Evolutionary conservation across 2,797 vertebrate genomes (phyloP).

Genomic region (Sebastes iracundus): DNA sequence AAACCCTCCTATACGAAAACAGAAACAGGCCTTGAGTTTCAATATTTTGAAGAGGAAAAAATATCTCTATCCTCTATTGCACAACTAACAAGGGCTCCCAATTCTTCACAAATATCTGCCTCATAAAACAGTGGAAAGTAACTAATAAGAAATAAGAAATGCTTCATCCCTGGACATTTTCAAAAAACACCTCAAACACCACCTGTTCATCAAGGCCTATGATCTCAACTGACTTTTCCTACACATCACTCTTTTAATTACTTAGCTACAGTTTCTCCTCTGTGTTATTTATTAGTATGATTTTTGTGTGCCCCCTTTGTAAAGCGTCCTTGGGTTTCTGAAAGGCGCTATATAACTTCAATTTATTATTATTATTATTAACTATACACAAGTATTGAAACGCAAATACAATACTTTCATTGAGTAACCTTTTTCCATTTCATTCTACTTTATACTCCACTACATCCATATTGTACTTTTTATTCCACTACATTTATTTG

Average conservation of each 20-base stretch:
- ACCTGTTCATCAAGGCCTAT: too few relatives aligned
- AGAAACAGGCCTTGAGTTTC: not conserved
- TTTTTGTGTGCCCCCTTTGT: too few relatives aligned
- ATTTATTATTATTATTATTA: too few relatives aligned
- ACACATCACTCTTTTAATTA: too few relatives aligned
- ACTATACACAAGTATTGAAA: not conserved
- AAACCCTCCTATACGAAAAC: not conserved
- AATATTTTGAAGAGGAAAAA: not conserved
- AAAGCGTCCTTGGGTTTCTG: too few relatives aligned
- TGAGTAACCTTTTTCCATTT: not conserved
- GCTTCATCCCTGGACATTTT: too few relatives aligned
- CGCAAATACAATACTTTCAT: not conserved
- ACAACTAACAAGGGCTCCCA: not conserved
- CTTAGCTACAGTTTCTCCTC: too few relatives aligned
- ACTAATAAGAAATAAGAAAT: too few relatives aligned
- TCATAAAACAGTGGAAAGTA: not conserved
- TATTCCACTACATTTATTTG: not conserved
- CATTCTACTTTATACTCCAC: not conserved
- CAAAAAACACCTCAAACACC: too few relatives aligned
- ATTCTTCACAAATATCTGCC: not conserved
- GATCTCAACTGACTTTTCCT: too few relatives aligned
- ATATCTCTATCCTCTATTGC: not conserved
- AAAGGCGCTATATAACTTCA: too few relatives aligned
- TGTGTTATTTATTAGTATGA: too few relatives aligned
- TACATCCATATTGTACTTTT: not conserved